phyloP scores from a whole-genome alignment of 2,113 vertebrate species.

The Catagonus wagneri region DNA sequence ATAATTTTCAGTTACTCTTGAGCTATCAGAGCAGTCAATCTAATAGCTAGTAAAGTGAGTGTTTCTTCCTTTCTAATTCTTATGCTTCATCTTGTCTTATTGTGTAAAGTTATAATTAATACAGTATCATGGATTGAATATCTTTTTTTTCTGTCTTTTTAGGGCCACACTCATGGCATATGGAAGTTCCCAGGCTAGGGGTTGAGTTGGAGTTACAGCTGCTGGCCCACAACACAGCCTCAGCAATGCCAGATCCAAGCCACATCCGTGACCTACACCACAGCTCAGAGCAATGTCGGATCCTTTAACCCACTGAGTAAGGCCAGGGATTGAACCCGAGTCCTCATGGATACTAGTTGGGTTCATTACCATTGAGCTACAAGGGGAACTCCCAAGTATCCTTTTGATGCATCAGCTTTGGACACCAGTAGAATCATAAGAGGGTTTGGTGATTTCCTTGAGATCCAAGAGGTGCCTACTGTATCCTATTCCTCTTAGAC shows the following conservation, averaged over 20 bases:
- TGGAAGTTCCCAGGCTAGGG: too few relatives aligned
- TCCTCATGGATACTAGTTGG: too few relatives aligned
- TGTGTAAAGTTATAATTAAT: not conserved
- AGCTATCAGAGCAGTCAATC: not conserved
- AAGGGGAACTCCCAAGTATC: not conserved
- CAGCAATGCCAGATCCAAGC: too few relatives aligned
- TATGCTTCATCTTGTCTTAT: not conserved
- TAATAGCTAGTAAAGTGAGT: not conserved
- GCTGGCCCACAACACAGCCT: too few relatives aligned
- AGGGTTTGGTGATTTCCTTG: not conserved
- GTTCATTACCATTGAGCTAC: too few relatives aligned
- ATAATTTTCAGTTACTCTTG: not conserved
- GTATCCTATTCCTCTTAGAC: not conserved
- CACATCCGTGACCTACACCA: too few relatives aligned
- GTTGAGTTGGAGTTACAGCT: too few relatives aligned
- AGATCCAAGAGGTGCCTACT: not conserved
- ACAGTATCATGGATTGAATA: not conserved
- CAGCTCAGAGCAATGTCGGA: too few relatives aligned
- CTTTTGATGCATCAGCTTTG: not conserved
- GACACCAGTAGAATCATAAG: not conserved
- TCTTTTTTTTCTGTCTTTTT: not conserved
- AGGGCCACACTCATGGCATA: too few relatives aligned
- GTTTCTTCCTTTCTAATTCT: not conserved
- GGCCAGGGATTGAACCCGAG: too few relatives aligned
- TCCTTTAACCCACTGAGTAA: too few relatives aligned